Percentiles rank a stretch among this genome's conserved stretches.
These are phyloP conservation scores for Poecilus cupreus DNA, from an alignment of 2,888 invertebrate genomes.

Conservation along the genomic window DNA sequence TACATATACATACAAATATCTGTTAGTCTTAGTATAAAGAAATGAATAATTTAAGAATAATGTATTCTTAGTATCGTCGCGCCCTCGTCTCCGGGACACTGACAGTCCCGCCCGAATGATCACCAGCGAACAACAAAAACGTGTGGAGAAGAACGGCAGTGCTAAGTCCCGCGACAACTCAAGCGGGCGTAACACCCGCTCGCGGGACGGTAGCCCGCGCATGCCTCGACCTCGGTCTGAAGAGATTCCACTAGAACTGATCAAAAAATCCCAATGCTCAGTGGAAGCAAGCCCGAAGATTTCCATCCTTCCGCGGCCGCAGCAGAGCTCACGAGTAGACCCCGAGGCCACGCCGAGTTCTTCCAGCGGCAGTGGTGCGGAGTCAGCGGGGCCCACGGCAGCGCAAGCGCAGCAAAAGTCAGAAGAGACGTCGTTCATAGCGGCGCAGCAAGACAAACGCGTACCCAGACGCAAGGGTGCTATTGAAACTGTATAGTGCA, in stretches of 20 bases:
- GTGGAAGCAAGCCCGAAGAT: constrained; percentile 72
- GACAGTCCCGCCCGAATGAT: constrained; percentile 60
- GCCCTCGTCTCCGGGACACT: constrained; percentile 71
- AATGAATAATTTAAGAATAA: too few species aligned
- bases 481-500: constrained; percentile 74
- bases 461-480: constrained; percentile 70
- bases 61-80: background rate
- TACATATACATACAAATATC: too few species aligned
- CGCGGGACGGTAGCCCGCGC: constrained; percentile 83
- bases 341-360: constrained; percentile 32
- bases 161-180: constrained; percentile 45
- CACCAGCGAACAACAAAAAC: constrained; percentile 41
- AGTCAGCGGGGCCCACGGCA: constrained; percentile 62
- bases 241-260: constrained; percentile 88
- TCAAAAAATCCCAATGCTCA: constrained; percentile 77
- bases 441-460: constrained; percentile 74
- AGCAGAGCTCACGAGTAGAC: constrained; percentile 69
- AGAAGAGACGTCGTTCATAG: constrained; percentile 88
- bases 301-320: constrained; percentile 72
- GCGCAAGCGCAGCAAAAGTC: constrained; percentile 71
- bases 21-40: too few species aligned
- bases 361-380: constrained; percentile 40
- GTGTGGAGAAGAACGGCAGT: constrained; percentile 29
- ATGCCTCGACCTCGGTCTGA: constrained; percentile 84
- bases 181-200: constrained; percentile 71